Conservation (phyloP, 2,888 invertebrate species). For the Eugnorisma glareosa region DNA sequence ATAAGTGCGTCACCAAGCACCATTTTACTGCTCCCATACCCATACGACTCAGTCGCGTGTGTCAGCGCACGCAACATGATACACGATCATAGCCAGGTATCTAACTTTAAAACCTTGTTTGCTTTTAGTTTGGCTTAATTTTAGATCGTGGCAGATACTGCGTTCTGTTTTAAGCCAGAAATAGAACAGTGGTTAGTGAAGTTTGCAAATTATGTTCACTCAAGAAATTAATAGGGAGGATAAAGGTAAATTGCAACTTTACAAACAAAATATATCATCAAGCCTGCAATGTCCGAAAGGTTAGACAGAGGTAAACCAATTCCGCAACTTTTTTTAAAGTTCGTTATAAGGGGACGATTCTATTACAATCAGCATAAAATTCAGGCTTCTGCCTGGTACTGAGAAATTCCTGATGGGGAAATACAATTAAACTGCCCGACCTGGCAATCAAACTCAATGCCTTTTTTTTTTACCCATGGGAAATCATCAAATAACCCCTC, state of each 20-base stretch:
- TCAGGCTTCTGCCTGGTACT: neutral
- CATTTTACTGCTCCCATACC: conserved; percentile 53
- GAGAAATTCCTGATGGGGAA: neutral
- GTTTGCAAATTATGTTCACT: conserved; percentile 15
- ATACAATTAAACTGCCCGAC: neutral
- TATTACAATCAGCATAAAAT: neutral
- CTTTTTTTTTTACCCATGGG: too few relatives aligned
- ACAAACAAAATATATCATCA: neutral
- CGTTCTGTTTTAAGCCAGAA: conserved; percentile 6
- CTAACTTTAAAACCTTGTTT: conserved; percentile 61
- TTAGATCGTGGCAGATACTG: conserved; percentile 30
- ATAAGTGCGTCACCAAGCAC: neutral
- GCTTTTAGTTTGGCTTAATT: conserved; percentile 51
- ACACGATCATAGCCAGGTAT: conserved; percentile 58
- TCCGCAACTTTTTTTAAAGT: neutral
- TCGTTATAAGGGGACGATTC: neutral
- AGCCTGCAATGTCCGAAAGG: neutral
- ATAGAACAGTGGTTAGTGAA: conserved; percentile 36
- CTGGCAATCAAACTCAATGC: neutral
- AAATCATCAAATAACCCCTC: too few relatives aligned
- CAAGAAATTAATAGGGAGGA: neutral
- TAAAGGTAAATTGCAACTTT: neutral
- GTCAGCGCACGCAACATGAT: conserved; percentile 58
- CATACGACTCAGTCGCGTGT: conserved; percentile 63
- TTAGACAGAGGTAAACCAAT: neutral